phyloP scores from a whole-genome alignment of 2,113 vertebrate species.

The Telmatochromis sp. region DNA sequence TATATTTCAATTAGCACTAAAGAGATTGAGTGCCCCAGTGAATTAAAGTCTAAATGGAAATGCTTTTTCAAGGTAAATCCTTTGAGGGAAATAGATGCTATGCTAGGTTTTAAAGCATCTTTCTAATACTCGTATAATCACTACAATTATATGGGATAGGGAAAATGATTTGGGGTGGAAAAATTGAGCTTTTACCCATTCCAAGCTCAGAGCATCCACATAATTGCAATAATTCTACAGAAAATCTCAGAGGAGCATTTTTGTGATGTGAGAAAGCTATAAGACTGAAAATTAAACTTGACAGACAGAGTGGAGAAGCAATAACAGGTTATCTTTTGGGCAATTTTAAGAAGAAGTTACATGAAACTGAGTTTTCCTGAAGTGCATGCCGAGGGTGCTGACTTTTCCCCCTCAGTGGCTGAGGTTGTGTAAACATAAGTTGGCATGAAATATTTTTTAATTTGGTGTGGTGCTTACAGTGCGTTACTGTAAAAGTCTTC shows the following conservation, averaged over 20 bases:
- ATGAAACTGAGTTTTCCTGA: neutral
- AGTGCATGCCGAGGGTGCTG: neutral
- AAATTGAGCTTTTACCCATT: slow-evolving; percentile 29
- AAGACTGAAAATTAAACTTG: slow-evolving; percentile 41
- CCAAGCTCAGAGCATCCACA: neutral
- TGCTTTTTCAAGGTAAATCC: slow-evolving; percentile 48
- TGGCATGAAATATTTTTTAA: neutral
- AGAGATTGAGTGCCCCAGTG: slow-evolving; percentile 48
- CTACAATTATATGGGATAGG: slow-evolving; percentile 30
- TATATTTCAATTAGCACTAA: slow-evolving; percentile 53
- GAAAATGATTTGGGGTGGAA: slow-evolving; percentile 34
- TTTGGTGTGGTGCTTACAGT: neutral
- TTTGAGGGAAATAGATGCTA: slow-evolving; percentile 33
- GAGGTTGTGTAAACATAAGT: neutral
- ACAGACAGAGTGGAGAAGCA: slow-evolving; percentile 16
- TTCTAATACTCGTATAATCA: slow-evolving; percentile 47
- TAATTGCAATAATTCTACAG: slow-evolving; percentile 40
- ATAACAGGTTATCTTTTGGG: slow-evolving; percentile 8
- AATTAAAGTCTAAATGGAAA: slow-evolving; percentile 54
- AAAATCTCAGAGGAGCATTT: slow-evolving; percentile 18
- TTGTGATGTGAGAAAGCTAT: slow-evolving; percentile 24
- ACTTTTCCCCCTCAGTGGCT: neutral
- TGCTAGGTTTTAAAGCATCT: slow-evolving; percentile 40
- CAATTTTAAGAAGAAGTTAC: slow-evolving; percentile 4
- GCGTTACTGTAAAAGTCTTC: neutral